phyloP scores from a whole-genome alignment of 2,888 invertebrate genomes.

The Mayetiola destructor region DNA sequence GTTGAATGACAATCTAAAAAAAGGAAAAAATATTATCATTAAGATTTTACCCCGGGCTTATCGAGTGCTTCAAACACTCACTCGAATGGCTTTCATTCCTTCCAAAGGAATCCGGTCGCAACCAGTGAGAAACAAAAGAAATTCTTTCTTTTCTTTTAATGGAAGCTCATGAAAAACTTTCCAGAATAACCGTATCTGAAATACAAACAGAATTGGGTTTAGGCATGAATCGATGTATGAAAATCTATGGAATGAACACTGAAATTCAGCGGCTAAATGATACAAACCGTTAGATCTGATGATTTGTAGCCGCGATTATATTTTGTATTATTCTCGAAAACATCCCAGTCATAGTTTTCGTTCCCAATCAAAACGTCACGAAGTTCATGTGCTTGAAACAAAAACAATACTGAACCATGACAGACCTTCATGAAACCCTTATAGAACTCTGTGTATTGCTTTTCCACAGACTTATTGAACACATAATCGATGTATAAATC shows the following conservation, averaged over 20 bases:
- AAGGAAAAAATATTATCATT: conserved; percentile 14
- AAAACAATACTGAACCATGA: conserved; percentile 71
- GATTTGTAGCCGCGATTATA: conserved; percentile 71
- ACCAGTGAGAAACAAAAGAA: conserved; percentile 85
- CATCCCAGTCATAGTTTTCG: conserved; percentile 92
- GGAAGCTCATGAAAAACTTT: conserved; percentile 78
- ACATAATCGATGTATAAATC: conserved; percentile 81
- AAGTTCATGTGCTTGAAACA: conserved; percentile 87
- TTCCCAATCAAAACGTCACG: conserved; percentile 80
- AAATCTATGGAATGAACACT: too few relatives aligned
- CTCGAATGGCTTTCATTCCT: conserved; percentile 18
- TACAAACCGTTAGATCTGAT: conserved; percentile 29
- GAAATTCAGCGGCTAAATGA: background rate
- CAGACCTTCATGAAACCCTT: conserved; percentile 66
- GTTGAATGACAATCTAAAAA: conserved; percentile 72
- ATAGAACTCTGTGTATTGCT: conserved; percentile 63
- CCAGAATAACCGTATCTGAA: conserved; percentile 77
- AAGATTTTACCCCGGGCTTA: too few relatives aligned
- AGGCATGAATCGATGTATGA: too few relatives aligned
- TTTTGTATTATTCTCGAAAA: conserved; percentile 65
- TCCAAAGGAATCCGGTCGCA: conserved; percentile 90
- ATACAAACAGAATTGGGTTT: too few relatives aligned
- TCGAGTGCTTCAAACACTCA: background rate
- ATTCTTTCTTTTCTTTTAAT: conserved; percentile 79
- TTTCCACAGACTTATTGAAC: conserved; percentile 70